Evolutionary conservation across 23 tunicate species (phyloP).

Genomic region (Phallusia fumigata): DNA sequence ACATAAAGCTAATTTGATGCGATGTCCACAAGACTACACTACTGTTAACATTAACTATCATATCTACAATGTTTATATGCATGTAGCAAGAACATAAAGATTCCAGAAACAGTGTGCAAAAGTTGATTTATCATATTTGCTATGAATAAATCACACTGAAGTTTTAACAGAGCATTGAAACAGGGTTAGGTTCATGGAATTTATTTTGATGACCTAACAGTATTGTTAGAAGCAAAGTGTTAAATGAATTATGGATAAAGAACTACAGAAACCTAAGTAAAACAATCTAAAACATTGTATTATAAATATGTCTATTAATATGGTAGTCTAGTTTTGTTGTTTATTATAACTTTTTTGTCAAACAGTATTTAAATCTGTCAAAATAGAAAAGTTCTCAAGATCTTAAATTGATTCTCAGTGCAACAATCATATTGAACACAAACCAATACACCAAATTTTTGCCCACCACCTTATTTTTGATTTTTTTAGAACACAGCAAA

Average conservation of each 20-base stretch:
- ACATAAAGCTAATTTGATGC: not conserved
- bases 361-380: too few relatives aligned
- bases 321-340: too few relatives aligned
- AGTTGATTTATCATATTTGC: conserved; percentile 13
- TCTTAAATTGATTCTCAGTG: too few relatives aligned
- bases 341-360: too few relatives aligned
- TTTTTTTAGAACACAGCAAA: not conserved
- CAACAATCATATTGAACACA: too few relatives aligned
- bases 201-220: not conserved
- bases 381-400: too few relatives aligned
- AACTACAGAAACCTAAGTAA: too few relatives aligned
- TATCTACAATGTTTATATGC: too few relatives aligned
- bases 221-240: not conserved
- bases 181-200: not conserved
- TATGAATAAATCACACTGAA: conserved; percentile 1
- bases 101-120: not conserved
- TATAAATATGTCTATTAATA: too few relatives aligned
- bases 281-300: too few relatives aligned
- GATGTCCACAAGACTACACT: not conserved
- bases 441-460: not conserved
- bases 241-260: too few relatives aligned
- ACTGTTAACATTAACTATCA: not conserved
- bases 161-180: not conserved
- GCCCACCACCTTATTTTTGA: not conserved
- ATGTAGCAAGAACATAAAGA: not conserved